Evolutionary conservation across 2,797 vertebrate species (phyloP).

Genomic region (Merluccius polli): DNA sequence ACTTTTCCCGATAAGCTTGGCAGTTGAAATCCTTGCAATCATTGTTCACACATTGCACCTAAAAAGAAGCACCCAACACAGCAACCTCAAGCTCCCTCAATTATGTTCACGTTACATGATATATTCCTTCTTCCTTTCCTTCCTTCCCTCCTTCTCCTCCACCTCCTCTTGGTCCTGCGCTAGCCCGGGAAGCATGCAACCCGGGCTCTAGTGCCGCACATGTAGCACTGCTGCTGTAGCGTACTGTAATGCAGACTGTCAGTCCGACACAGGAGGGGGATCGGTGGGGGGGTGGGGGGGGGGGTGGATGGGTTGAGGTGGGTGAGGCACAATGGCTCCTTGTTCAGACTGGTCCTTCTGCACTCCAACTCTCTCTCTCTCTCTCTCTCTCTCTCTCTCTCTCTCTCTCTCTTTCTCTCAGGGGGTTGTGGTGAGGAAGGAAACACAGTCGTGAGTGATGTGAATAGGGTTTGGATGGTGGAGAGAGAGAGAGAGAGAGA

Average conservation of each 20-base stretch:
- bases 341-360: constrained; percentile 60
- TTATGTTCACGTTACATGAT: no score
- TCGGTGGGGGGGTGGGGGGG: neutral
- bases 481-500: constrained; percentile 16
- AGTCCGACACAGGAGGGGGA: constrained; percentile 65
- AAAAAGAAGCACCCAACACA: no score
- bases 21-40: no score
- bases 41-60: no score
- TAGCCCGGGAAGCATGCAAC: constrained; percentile 45
- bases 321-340: constrained; percentile 65
- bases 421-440: constrained; percentile 3
- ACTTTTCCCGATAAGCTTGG: no score
- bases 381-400: constrained; percentile 22
- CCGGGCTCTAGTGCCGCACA: constrained; percentile 61
- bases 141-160: neutral
- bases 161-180: constrained; percentile 46
- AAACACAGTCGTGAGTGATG: constrained; percentile 17
- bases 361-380: constrained; percentile 58
- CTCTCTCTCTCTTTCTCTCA: constrained; percentile 35
- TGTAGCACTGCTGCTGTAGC: constrained; percentile 58
- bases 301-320: neutral
- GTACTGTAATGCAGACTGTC: constrained; percentile 68
- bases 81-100: no score
- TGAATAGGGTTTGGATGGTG: constrained; percentile 35
- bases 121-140: no score